phyloP scores from a whole-genome alignment of 1,140 invertebrate species.

The Papilio glaucus region DNA sequence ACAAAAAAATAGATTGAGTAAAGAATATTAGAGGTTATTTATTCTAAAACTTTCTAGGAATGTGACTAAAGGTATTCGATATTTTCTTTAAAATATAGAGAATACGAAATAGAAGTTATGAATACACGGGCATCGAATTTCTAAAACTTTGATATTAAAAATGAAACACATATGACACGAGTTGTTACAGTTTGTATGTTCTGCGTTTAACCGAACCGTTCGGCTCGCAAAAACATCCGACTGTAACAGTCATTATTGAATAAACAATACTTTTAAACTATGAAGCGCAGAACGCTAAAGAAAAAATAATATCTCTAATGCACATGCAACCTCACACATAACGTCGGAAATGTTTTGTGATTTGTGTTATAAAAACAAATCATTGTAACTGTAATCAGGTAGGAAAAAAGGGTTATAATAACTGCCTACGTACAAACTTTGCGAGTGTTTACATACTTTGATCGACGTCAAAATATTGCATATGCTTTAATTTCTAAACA shows the following conservation, averaged over 20 bases:
- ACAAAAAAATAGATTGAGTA: no score
- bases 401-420: background rate
- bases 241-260: slow-evolving; percentile 41
- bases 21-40: no score
- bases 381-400: background rate
- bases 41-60: background rate
- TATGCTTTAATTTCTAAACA: no score
- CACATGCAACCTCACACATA: background rate
- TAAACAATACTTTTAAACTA: slow-evolving; percentile 21
- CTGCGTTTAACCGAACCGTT: slow-evolving; percentile 37
- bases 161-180: slow-evolving; percentile 28
- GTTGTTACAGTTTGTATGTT: slow-evolving; percentile 34
- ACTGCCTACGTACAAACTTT: background rate
- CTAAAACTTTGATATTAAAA: slow-evolving; percentile 33
- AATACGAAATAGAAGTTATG: background rate
- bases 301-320: slow-evolving; percentile 4
- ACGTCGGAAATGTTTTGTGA: background rate
- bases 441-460: background rate
- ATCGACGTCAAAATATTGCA: background rate
- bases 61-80: background rate
- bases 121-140: slow-evolving; percentile 2
- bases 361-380: background rate
- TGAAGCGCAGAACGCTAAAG: background rate
- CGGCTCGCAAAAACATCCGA: slow-evolving; percentile 71
- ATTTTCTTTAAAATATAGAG: background rate